Evolutionary conservation across 2,888 invertebrate species (phyloP), one percentile per base, ranked within the genome.

Genomic region (Hoplodrina ambigua): DNA sequence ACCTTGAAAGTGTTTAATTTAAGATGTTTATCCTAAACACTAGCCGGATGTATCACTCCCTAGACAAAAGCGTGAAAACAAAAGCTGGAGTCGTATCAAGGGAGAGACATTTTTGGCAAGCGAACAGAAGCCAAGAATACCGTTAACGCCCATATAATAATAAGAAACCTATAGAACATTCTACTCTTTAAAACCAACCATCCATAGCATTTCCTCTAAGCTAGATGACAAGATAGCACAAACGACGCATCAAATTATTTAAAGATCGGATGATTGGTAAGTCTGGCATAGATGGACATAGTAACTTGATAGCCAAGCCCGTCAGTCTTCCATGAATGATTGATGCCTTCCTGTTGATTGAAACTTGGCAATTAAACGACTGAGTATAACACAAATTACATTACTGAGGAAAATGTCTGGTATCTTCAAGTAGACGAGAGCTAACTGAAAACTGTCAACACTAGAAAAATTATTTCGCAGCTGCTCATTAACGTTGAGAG

Each of bases 51-150:
- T 80, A 82, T 46, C 66, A 58, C 70, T 84, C 75, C 81, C 84
- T 86, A 84, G 86, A 77, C 63, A 74, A 75, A 68, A 68, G 61
- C 77, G 59, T 85, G 88, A 88, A 91, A 91, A 89, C 89, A 90
- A 89, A 87, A 87, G 81, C 84, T 88, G 85, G 72, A 83, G 81
- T 70, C 82, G 85, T 81, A 89, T 90, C 89, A 92, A 91, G 91
- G 89, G 86, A 90, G 59, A 44, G 66, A 86, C 72, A 82, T 82
- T 89, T 80, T 92, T 94, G 94, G 94, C 94, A 89, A 78, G 72
- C 37, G 66, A 55, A 85, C 90, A 88, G 88, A 91, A 88, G 89
- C 88, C 91, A 84, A 86, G 85, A 89, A 87, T 88, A 86, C 80
- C 82, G 75, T 83, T 82, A 82, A 82, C 86, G 76, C 84, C 82